phyloP scores from a whole-genome alignment of 2,113 vertebrate genomes.

The Apodemus sylvaticus region DNA sequence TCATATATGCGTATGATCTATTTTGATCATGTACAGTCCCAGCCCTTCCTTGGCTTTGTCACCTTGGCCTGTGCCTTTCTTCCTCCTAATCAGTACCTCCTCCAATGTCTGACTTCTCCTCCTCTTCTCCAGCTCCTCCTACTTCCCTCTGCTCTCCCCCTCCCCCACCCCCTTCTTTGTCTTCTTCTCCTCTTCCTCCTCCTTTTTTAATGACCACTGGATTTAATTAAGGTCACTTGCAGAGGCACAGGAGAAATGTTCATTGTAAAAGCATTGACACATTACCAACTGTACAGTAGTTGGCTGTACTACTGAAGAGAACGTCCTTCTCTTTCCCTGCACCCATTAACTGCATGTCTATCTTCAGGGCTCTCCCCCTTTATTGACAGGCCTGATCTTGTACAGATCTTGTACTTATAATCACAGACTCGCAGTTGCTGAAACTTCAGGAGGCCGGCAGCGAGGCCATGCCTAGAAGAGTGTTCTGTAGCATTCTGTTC shows the following conservation, averaged over 20 bases:
- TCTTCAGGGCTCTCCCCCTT: background rate
- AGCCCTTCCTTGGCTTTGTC: background rate
- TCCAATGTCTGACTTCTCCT: background rate
- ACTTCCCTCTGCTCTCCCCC: no score
- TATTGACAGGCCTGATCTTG: background rate
- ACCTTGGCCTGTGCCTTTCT: background rate
- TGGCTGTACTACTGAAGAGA: background rate
- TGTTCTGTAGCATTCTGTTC: background rate
- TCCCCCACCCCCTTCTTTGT: no score
- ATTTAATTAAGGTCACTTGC: background rate
- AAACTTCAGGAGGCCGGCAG: background rate
- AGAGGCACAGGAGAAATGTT: background rate
- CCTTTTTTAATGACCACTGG: background rate
- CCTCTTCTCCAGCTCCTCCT: no score
- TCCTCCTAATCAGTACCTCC: background rate
- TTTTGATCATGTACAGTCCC: background rate
- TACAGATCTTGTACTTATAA: background rate
- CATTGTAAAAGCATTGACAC: background rate
- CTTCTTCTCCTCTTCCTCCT: background rate
- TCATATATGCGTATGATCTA: background rate
- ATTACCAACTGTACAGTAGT: no score
- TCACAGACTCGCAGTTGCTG: background rate
- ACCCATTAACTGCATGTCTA: background rate
- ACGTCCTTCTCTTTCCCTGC: background rate
- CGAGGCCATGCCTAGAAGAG: background rate